Evolutionary conservation across 2,113 vertebrate genomes (phyloP), one percentile per base, ranked within the genome.

Genomic region (Dermatemys mawii): DNA sequence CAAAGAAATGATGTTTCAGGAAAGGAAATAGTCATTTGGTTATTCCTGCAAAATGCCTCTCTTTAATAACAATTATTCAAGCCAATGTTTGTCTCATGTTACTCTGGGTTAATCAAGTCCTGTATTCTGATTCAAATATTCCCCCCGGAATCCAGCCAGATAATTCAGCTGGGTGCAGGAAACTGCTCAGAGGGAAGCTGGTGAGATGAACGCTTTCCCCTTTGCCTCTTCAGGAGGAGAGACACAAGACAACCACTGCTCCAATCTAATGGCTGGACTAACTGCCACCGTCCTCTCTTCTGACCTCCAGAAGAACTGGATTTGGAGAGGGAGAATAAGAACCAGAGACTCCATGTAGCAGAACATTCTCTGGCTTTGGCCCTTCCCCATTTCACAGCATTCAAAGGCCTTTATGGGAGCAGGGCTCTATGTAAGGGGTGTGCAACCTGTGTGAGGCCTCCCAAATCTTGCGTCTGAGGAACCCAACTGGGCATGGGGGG

Each of bases 1-100:
- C 88, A 96, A 87, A 91, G 95, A 92, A 91, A 87, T 84, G 6
- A 2, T 91, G 92, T 95, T 55, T 84, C 88, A 41, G 22, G 70
- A 73, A 88, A 89, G 73, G 88, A 87, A 95, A 89, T 63, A 60
- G 70, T 2, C 2, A 53, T 89, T 92, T 79, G 84, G 54, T 79
- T 76, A 80, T 95, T 94, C 75, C 88, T 84, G 63, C 32, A 82
- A 92, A 90, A 94, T 1, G 0, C 14, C 41, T 91, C 29, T 86
- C 44, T 79, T 88, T 91, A 89, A 22, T 57, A 85, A 44, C 2
- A 2, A 76, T 26, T 82, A 2, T 46, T 11, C 1, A 1, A 92
- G 60, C 38, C 84, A 27, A 4, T 0, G 1, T 55, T 85, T 60
- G 5, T 51, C 29, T 81, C 70, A 55, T 70, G 26, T 49, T 53